Base-by-base conservation (phyloP, 2,888 invertebrate genomes). In the Koerneria pararmatus region DNA sequence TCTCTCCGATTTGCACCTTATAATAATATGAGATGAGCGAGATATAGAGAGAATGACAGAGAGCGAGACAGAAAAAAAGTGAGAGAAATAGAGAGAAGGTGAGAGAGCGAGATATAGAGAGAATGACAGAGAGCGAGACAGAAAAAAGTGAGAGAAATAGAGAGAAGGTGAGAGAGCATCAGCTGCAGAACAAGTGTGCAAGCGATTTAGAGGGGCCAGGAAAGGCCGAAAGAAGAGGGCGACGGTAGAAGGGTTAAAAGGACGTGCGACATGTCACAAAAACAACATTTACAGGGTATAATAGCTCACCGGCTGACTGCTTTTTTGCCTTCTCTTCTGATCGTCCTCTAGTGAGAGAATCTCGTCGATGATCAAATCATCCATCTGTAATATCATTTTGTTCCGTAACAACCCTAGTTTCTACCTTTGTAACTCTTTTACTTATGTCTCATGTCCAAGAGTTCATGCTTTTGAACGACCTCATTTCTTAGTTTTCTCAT, bases 291-390 rank as follows among this genome's bases (percentile, higher is more conserved):
- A 37, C 22, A 34, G 35, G 53, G 35, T 34, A 57, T 29, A 68
- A 51, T 3, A 56, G 56, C 68, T 58, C 63, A 72, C 74, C 66
- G 72, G 74, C 63, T 72, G 75, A 27, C 34, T 49, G n/a, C 48
- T 32, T 22, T 41, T n/a, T 37, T 3, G 35, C 53, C 63, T 58
- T 53, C 72, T 63, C 34, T n/a, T n/a, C n/a, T 69, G 71, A 54
- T 82, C 82, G 57, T 79, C 78, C 65, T 82, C 82, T 51, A 78
- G 65, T 65, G 77, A 76, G 57, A 83, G 69, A 67, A 80, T 79
- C 70, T 83, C 83, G 70, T 83, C 82, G 63, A 83, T 83, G 34
- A 83, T 82, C 37, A 78, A 70, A 64, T 83, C 83, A 71, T 83
- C 83, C 34, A 80, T 67, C 74, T 77, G 54, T 63, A 76, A 70